phyloP scores from a whole-genome alignment of 2,888 invertebrate genomes.

The Allygus modestus region DNA sequence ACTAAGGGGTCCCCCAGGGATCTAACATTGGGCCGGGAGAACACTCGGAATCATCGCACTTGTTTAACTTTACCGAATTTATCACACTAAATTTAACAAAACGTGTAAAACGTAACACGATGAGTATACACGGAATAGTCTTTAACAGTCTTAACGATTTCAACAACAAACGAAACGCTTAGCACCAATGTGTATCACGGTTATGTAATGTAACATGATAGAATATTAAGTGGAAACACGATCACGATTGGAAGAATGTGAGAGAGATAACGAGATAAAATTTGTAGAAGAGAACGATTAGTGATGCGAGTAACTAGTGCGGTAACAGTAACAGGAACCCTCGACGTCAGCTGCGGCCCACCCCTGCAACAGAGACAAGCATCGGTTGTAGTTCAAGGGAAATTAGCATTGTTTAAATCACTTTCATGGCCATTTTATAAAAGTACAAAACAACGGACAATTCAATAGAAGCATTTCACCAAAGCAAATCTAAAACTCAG shows the following conservation, averaged over 20 bases:
- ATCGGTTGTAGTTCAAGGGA: background rate
- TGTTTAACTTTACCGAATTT: background rate
- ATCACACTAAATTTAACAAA: too few relatives aligned
- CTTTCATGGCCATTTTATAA: too few relatives aligned
- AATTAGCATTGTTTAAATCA: too few relatives aligned
- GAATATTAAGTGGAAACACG: conserved; percentile 38
- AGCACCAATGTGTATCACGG: conserved; percentile 40
- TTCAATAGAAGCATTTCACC: too few relatives aligned
- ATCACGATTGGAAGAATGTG: conserved; percentile 4
- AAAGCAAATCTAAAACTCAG: too few relatives aligned
- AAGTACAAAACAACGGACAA: too few relatives aligned
- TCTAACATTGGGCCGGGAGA: background rate
- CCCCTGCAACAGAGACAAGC: conserved; percentile 33
- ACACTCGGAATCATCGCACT: background rate
- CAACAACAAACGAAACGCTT: background rate
- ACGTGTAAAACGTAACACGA: background rate
- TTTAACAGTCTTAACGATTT: conserved; percentile 13
- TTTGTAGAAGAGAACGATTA: background rate
- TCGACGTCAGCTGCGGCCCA: conserved; percentile 39
- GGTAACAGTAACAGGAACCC: conserved; percentile 29
- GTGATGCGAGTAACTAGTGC: conserved; percentile 46
- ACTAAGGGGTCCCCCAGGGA: conserved; percentile 6
- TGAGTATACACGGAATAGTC: too few relatives aligned
- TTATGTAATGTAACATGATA: conserved; percentile 3
- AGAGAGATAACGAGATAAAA: conserved; percentile 38